Conservation (phyloP, 2,888 invertebrate species). For the Tetragonisca angustula region DNA sequence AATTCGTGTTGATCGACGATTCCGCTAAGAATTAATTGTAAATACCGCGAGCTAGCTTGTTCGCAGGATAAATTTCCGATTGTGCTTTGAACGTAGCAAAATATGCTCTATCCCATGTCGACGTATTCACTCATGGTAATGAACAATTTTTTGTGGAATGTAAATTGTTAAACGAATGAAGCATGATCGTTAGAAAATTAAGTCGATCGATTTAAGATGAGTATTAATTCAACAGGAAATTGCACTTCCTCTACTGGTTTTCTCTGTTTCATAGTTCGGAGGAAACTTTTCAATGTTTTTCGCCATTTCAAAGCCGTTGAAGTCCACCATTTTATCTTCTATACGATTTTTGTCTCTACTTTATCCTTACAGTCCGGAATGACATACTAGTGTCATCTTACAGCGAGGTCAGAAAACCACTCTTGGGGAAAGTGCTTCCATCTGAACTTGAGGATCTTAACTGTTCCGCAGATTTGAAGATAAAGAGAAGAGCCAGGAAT, state of each 20-base stretch:
- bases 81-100: neutral
- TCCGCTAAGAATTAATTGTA: conserved; percentile 30
- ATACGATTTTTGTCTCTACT: neutral
- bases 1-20: conserved; percentile 25
- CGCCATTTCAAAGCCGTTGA: neutral
- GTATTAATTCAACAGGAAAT: neutral
- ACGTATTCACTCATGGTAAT: neutral
- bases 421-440: conserved; percentile 1
- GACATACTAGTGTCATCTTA: neutral
- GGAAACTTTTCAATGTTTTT: too few species aligned
- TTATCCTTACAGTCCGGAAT: neutral
- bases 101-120: too few species aligned
- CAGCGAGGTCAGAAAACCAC: too few species aligned
- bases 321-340: neutral
- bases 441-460: neutral
- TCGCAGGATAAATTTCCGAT: conserved; percentile 9
- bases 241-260: neutral
- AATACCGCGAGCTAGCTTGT: neutral
- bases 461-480: neutral
- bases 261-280: too few species aligned
- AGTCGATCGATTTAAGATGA: neutral
- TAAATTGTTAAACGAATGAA: neutral
- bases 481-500: conserved; percentile 7
- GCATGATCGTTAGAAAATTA: neutral
- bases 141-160: too few species aligned